A percentile compares a stretch with the other conserved stretches of the same genome.
Conservation (phyloP, 1,140 invertebrate species). For the Diabrotica virgifera region DNA sequence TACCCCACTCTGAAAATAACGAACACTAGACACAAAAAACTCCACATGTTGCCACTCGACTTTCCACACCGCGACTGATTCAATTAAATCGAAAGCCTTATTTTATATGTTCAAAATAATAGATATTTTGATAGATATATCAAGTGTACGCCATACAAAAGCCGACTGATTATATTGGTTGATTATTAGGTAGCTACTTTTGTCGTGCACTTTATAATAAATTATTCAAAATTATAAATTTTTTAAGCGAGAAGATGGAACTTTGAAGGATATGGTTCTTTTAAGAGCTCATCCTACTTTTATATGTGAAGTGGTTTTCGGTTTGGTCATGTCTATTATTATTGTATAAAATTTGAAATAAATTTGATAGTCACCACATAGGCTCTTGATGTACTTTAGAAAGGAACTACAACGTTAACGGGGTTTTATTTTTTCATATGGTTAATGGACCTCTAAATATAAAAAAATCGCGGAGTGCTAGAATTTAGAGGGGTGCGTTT, state of each 20-base stretch:
- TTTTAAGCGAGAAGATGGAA: background rate
- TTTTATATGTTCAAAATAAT: background rate
- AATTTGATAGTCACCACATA: no score
- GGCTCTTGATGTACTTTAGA: no score
- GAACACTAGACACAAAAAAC: background rate
- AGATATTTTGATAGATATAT: background rate
- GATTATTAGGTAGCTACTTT: background rate
- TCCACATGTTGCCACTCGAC: background rate
- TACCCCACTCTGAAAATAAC: background rate
- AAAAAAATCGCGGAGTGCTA: no score
- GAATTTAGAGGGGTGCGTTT: no score
- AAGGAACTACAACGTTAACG: no score
- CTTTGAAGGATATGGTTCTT: no score
- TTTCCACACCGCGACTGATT: background rate
- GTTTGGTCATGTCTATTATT: no score
- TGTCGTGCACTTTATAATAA: background rate
- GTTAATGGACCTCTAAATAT: no score
- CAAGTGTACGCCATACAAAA: background rate
- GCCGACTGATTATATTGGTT: background rate
- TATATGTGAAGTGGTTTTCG: no score
- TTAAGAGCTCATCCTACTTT: no score
- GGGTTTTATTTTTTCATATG: no score
- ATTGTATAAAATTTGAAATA: no score
- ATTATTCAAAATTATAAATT: background rate
- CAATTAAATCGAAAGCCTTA: background rate